Evolutionary conservation across 2,113 vertebrate genomes (phyloP).

Genomic region (Anarhynchus alexandrinus): DNA sequence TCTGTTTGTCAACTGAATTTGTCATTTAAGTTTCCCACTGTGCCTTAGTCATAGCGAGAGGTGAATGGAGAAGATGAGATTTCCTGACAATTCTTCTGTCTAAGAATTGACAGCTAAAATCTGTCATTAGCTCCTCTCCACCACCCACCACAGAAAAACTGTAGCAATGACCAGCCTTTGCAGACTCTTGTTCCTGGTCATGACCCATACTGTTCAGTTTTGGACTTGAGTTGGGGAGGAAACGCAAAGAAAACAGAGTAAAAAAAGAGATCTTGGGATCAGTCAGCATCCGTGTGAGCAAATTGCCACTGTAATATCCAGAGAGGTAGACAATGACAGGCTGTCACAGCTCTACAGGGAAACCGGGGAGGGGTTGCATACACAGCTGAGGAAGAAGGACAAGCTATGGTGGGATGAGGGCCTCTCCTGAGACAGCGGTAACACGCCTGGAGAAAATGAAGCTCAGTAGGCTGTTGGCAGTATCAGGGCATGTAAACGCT

Average conservation of each 20-base stretch:
- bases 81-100: background rate
- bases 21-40: background rate
- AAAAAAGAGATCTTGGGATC: background rate
- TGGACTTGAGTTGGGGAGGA: background rate
- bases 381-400: background rate
- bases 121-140: background rate
- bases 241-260: background rate
- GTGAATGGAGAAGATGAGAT: background rate
- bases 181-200: background rate
- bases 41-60: background rate
- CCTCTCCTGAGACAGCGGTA: background rate
- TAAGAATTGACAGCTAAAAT: background rate
- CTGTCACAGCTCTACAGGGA: background rate
- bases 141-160: background rate
- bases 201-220: background rate
- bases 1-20: background rate
- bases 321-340: background rate
- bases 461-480: background rate
- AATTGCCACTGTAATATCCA: background rate
- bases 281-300: background rate
- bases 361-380: background rate
- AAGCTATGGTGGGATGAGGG: background rate
- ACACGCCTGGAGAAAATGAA: background rate
- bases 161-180: background rate
- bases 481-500: background rate